Base-by-base conservation (phyloP, 2,797 vertebrate genomes). In the Acanthopagrus latus region DNA sequence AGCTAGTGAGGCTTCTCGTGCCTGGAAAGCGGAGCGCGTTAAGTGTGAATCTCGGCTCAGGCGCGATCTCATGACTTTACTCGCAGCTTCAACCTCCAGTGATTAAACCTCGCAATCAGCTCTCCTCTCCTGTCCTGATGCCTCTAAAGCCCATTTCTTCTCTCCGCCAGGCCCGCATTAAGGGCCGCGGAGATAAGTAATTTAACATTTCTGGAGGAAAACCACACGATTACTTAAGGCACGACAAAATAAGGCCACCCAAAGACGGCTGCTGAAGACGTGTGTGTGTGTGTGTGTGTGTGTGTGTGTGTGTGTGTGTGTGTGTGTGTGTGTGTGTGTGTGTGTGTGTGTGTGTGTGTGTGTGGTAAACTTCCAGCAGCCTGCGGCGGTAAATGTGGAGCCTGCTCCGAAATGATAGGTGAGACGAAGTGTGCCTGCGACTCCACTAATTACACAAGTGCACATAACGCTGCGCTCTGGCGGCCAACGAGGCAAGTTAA, bases 191-290 rank as follows among this genome's bases (percentile, higher is more conserved):
- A 82, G 64, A 63, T 43, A 21, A 59, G 70, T 46, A 58, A 84
- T 76, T 84, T 76, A 79, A 84, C 78, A 68, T 83, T 85, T 84
- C 55, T 75, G 50, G 20, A 51, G 71, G 9, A 69, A 48, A 63
- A 77, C 71, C 25, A 58, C 59, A 63, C 76, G 65, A 86, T 91
- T 79, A 85, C 74, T 86, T 78, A 81, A 38, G 63, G 77, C 66
- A 27, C 10, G 64, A 83, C 68, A 78, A 82, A 90, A 89, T 64
- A 86, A 86, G 88, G 84, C 81, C 84, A 83, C 81, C 72, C 64
- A 76, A 21, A 77, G 48, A 76, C 17, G 44, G 25, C 52, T 64
- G 62, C 25, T 64, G 48, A 41, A 57, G 63, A 86, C 64, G 48
- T 18, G 50, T 60, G 65, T 70, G 83, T 74, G 25, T 25, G 25